Evolutionary conservation across 1,140 invertebrate genomes (phyloP), one percentile per base, ranked within the genome.

Genomic region (Aphaenogaster ashmeadi): DNA sequence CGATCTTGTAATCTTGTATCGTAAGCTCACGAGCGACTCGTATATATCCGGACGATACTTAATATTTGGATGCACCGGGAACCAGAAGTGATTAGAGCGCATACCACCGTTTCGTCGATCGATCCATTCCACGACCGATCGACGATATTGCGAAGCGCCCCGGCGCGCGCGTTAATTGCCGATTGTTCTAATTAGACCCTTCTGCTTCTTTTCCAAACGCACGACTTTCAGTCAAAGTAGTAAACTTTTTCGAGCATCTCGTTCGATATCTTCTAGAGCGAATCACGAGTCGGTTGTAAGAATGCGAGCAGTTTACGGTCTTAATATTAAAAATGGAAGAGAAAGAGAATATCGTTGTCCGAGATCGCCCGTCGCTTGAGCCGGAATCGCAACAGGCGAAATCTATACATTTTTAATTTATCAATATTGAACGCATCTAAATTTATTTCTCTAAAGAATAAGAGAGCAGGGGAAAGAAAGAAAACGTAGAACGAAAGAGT

Each of bases 381-480:
- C 60, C 72, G 4, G 11, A 15, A 67, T n/a, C 9, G 38, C 52
- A 52, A 74, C 44, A 18, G 15, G 60, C 27, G 21, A n/a, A 27
- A 36, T 27, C 15, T 33, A 56, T 74, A 86, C 50, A 54, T 78
- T 78, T 79, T n/a, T 79, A 62, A 64, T 66, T 86, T 79, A 86
- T 86, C 44, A 67, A 67, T 67, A 44, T 44, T 66, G 7, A 52
- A 66, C 67, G 67, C 62, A 71, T 89, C 85, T 83, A 67, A 84
- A 87, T 91, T 92, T 87, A 67, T 91, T 92, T 86, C 27, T 13
- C 15, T 38, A 47, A 77, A 54, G 41, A 62, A 64, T 50, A 74
- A n/a, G 36, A 58, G 52, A 69, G 18, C 9, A 50, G 11, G 13
- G 11, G 56, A 66, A 75, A 54, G 27, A 64, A 47, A 75, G 15